These are phyloP conservation scores for Cataglyphis albicans DNA, from an alignment of 2,888 invertebrate genomes.

Conservation along the genomic window DNA sequence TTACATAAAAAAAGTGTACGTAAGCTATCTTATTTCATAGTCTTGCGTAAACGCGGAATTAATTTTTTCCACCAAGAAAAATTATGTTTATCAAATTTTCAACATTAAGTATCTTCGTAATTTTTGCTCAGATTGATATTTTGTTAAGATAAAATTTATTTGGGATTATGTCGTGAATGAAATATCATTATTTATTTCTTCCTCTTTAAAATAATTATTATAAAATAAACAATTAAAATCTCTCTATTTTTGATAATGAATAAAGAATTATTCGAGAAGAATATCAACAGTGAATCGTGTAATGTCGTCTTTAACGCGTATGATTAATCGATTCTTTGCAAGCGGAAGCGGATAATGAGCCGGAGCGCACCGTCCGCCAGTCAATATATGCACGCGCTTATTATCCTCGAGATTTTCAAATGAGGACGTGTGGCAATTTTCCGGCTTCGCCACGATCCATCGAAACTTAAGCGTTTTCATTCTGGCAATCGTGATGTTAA, in stretches of 20 bases:
- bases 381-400: not conserved
- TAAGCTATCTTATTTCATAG: not conserved
- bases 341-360: constrained; percentile 33
- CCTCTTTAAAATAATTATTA: not conserved
- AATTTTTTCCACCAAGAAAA: not conserved
- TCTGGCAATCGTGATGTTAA: not conserved
- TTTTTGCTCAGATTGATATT: not conserved
- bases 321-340: constrained; percentile 38
- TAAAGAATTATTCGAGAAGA: not conserved
- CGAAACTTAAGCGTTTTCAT: not conserved
- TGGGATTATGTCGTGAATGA: not conserved
- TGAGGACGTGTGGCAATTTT: constrained; percentile 22
- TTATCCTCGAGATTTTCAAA: constrained; percentile 33
- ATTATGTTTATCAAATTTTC: not conserved
- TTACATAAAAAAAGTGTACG: not conserved
- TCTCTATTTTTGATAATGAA: not conserved
- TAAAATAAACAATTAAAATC: constrained; percentile 5
- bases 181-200: not conserved
- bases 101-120: not conserved
- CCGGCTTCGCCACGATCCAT: not conserved
- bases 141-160: not conserved
- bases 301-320: constrained; percentile 23
- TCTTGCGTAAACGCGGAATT: not conserved
- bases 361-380: not conserved
- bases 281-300: constrained; percentile 5